A percentile compares a stretch with the other conserved stretches of the same genome.
phyloP scores from a whole-genome alignment of 2,113 vertebrate genomes.

The Mugil cephalus region DNA sequence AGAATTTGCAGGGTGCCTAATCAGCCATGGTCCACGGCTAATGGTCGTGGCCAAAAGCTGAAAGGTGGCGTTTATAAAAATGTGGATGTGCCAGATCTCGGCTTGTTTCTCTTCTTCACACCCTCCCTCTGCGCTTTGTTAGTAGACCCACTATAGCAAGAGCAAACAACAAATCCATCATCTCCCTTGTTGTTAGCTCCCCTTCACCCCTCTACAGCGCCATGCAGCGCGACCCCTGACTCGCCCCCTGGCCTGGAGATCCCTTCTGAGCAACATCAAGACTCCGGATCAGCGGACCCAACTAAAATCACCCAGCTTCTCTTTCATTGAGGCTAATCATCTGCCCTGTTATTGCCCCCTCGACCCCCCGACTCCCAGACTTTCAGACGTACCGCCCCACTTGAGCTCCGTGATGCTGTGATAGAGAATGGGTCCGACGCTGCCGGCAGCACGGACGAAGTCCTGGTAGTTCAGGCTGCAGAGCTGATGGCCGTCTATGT shows the following conservation, averaged over 20 bases:
- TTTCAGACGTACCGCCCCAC: constrained; percentile 86
- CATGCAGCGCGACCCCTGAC: constrained; percentile 38
- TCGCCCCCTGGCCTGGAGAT: constrained; percentile 25
- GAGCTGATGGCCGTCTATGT: constrained; percentile 93
- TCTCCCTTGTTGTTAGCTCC: constrained; percentile 34
- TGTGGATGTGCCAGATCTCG: constrained; percentile 8
- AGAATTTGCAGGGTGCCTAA: neutral
- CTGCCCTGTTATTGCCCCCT: neutral
- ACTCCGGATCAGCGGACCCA: constrained; percentile 19
- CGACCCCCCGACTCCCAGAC: neutral
- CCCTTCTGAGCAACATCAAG: constrained; percentile 36
- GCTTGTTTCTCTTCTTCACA: constrained; percentile 33
- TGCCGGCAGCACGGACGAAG: constrained; percentile 91
- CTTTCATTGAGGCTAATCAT: constrained; percentile 36
- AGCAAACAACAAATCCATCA: constrained; percentile 68
- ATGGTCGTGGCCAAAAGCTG: neutral
- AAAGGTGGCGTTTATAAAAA: too few species aligned
- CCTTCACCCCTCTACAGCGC: constrained; percentile 14
- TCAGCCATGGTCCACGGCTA: neutral
- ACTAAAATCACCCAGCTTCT: constrained; percentile 21
- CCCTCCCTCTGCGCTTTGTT: constrained; percentile 56
- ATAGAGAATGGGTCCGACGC: constrained; percentile 91
- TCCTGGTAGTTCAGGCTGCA: constrained; percentile 93
- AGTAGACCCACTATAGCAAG: constrained; percentile 39
- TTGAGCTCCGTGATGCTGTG: constrained; percentile 93